Evolutionary conservation across 2,797 vertebrate species (phyloP), one percentile per base, ranked within the genome.

Genomic region (Takifugu ocellatus): DNA sequence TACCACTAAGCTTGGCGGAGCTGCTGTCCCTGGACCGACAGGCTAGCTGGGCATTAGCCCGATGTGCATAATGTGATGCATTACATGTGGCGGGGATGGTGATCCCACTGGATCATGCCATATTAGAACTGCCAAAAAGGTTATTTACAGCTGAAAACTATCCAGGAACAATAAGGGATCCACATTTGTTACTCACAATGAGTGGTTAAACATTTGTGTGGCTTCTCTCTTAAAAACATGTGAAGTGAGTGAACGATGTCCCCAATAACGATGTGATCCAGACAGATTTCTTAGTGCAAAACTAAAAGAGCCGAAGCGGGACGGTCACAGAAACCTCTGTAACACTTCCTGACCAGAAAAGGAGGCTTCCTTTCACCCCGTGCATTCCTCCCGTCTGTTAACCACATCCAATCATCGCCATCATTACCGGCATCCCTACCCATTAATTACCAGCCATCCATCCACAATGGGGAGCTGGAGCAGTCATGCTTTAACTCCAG

Each of bases 331-430:
- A 74, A 52, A 15, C 46, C 54, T 64, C 58, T 68, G 51, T 78
- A 74, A 74, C 84, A 82, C 78, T 72, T 56, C 72, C 69, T 77
- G 47, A 74, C 61, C 52, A 56, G 66, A 70, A 53, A 2, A 43
- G 57, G 50, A 43, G 68, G 49, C 25, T 70, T 71, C 51, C 61
- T 79, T 63, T 77, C 50, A 70, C 49, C 51, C 27, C 25, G 33
- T 57, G 70, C 69, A 79, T 82, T 88, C 74, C 75, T 72, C 49
- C 33, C 65, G 61, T 31, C 70, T 63, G 69, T 74, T 70, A 67
- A 79, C 72, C 48, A 58, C 66, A 66, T 75, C 62, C 59, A 79
- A 68, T 83, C 78, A 77, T 71, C 73, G 64, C 71, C 63, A 77
- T 6, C 57, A 68, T 74, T 68, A 75, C 66, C 62, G 79, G 58